Conservation (phyloP, 2,113 vertebrate genomes). For the Brevimyrus niger region DNA sequence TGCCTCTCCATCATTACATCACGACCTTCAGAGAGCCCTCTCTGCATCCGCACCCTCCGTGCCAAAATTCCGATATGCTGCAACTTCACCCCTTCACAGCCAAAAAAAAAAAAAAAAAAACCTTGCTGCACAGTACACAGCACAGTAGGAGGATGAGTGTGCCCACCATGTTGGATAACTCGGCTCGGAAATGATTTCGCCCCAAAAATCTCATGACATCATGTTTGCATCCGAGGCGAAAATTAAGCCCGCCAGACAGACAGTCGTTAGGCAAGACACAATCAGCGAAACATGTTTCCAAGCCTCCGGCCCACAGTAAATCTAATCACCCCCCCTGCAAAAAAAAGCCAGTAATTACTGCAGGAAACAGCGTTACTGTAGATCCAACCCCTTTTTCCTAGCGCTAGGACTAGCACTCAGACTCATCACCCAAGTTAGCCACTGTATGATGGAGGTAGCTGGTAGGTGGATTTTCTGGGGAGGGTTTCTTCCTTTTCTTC, state of each 20-base stretch:
- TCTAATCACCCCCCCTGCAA: background rate
- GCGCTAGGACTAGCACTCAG: background rate
- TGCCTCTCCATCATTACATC: background rate
- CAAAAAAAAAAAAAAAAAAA: background rate
- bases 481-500: background rate
- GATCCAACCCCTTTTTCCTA: background rate
- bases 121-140: background rate
- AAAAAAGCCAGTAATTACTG: background rate
- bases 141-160: background rate
- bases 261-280: background rate
- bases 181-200: background rate
- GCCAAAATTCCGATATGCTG: background rate
- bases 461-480: background rate
- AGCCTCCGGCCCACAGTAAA: background rate
- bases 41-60: background rate
- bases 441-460: background rate
- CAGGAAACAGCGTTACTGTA: background rate
- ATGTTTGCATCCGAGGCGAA: background rate
- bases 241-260: slow-evolving; percentile 7
- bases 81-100: background rate
- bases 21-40: background rate
- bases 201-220: slow-evolving; percentile 12
- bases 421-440: background rate
- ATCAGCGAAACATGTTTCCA: slow-evolving; percentile 15
- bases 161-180: background rate